Base-by-base conservation (phyloP, 2,113 vertebrate species). In the Austrofundulus limnaeus region DNA sequence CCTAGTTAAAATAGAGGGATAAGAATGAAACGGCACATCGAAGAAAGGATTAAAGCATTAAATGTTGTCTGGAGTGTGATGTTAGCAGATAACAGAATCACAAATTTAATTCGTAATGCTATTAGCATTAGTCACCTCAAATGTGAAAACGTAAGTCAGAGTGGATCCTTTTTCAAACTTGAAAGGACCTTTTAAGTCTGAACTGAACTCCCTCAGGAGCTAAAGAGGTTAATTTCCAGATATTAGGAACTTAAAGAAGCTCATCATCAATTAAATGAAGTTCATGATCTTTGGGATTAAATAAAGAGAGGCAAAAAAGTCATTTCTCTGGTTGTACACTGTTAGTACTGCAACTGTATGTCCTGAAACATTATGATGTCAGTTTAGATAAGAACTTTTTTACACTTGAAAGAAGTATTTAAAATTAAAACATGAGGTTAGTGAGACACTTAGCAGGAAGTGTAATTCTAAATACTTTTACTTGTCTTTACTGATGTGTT, bases 221-320 rank as follows among this genome's bases (percentile, higher is more conserved):
- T 59, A 16, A 46, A 71, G 28, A 61, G 69, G 75, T 85, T 74
- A 64, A 69, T 78, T 74, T 66, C 19, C 60, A 78, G 78, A 74
- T 41, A 59, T 21, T 64, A 16, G 24, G 47, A 64, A 47, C n/a
- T 70, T 64, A 51, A 67, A 72, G 58, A 56, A 74, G 46, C n/a
- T 63, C 61, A 63, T 66, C 52, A 67, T 23, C 45, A 74, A 86
- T 80, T 78, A 80, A 46, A 54, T 56, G 71, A 52, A 63, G 72
- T 51, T 64, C 14, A 61, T 45, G 25, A 42, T 66, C 45, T 75
- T 56, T 38, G 56, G 47, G 72, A 69, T 54, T 60, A 14, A 59
- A 80, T 78, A 66, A 76, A 65, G 74, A 45, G 56, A 62, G 63
- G 62, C 19, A 43, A 51, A 77, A 66, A 60, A 59, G 55, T 64